Evolutionary conservation across 2,888 invertebrate genomes (phyloP).

Genomic region (Blastobasis lacticolella): DNA sequence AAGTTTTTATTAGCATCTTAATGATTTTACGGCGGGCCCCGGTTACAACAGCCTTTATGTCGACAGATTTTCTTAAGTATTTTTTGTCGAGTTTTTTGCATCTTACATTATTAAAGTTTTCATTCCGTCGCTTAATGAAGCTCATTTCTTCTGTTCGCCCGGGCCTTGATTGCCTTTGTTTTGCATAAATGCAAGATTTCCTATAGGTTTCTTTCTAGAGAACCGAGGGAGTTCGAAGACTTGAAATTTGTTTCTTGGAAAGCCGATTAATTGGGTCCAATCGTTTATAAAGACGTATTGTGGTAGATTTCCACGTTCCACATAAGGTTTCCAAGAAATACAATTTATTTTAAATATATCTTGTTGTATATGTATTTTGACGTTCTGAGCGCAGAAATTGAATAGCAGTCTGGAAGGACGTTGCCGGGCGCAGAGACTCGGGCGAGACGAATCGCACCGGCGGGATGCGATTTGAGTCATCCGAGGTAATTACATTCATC

Average conservation of each 20-base stretch:
- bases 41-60: constrained; percentile 75
- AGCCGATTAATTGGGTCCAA: constrained; percentile 43
- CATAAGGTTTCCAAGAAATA: too few relatives aligned
- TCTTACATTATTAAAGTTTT: constrained; percentile 75
- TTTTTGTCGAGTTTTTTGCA: constrained; percentile 72
- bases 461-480: constrained; percentile 45
- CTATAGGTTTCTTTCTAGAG: constrained; percentile 66
- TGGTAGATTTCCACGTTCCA: not conserved
- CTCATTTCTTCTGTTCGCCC: constrained; percentile 74
- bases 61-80: constrained; percentile 75
- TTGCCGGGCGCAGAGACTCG: not conserved
- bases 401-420: not conserved
- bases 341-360: not conserved
- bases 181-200: constrained; percentile 73
- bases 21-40: constrained; percentile 75
- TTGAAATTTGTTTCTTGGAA: constrained; percentile 53
- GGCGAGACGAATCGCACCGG: constrained; percentile 24
- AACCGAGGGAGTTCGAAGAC: constrained; percentile 61
- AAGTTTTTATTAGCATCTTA: constrained; percentile 77
- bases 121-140: constrained; percentile 73
- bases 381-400: not conserved
- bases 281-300: not conserved
- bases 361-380: not conserved
- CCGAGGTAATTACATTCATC: constrained; percentile 54
- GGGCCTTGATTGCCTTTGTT: constrained; percentile 73